Evolutionary conservation across 2,113 vertebrate species (phyloP).

Genomic region (Oncorhynchus nerka): DNA sequence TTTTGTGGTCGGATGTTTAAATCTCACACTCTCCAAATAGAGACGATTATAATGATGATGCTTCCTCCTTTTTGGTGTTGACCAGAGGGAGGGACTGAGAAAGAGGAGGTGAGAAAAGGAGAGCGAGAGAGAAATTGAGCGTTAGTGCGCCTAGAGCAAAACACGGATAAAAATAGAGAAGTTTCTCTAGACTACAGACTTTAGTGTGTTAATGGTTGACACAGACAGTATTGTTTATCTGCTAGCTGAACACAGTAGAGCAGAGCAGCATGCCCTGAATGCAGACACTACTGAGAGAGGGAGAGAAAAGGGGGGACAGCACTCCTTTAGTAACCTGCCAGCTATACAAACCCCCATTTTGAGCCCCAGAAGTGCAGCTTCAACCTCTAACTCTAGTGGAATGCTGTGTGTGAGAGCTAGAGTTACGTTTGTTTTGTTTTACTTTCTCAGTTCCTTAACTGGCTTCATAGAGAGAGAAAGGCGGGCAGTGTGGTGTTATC

Average conservation of each 20-base stretch:
- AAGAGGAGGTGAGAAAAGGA: background rate
- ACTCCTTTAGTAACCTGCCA: too few species aligned
- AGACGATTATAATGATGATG: too few species aligned
- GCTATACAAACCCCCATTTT: too few species aligned
- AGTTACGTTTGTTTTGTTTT: background rate
- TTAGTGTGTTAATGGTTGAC: too few species aligned
- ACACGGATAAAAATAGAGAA: background rate
- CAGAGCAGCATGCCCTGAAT: background rate
- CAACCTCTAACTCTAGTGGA: background rate
- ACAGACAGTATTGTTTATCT: background rate
- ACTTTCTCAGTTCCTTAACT: background rate
- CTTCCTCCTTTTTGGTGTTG: background rate
- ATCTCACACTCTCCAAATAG: too few species aligned
- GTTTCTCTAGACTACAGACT: background rate
- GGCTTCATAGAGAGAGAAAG: background rate
- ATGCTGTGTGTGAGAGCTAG: slow-evolving; percentile 5
- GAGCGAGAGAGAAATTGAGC: background rate
- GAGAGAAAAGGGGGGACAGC: slow-evolving; percentile 36
- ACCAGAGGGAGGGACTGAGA: background rate
- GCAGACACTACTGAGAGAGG: slow-evolving; percentile 3
- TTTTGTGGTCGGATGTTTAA: too few species aligned
- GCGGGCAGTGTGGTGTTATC: background rate
- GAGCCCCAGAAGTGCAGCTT: too few species aligned
- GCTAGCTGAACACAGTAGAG: background rate
- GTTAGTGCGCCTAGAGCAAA: background rate